These are phyloP conservation scores for Antheraea yamamai DNA, from an alignment of 2,888 invertebrate species.

Conservation along the genomic window DNA sequence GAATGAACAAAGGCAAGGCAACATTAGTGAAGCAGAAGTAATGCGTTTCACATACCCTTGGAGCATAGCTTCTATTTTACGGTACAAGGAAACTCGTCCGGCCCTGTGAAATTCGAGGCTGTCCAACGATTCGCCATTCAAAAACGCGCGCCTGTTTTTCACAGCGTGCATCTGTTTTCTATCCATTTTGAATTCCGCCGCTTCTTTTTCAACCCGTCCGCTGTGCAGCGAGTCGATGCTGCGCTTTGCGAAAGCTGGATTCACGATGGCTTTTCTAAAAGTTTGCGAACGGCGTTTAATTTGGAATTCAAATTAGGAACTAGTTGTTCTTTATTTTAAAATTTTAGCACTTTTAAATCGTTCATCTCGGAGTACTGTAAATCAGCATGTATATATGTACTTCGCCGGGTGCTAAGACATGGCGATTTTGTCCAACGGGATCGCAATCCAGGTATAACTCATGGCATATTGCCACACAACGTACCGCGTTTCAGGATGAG, in stretches of 20 bases:
- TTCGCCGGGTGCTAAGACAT: too few relatives aligned
- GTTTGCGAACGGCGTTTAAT: constrained; percentile 22
- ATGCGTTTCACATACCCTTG: constrained; percentile 77
- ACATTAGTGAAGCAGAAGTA: constrained; percentile 6
- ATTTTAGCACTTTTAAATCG: neutral
- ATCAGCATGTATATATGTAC: too few relatives aligned
- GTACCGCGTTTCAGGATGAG: too few relatives aligned
- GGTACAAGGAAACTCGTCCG: constrained; percentile 84
- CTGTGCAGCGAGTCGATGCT: constrained; percentile 50
- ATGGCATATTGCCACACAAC: too few relatives aligned
- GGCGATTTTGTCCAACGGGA: too few relatives aligned
- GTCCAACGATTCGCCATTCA: constrained; percentile 55
- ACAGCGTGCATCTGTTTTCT: constrained; percentile 73
- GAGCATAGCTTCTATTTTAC: constrained; percentile 84
- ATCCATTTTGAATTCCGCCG: constrained; percentile 62
- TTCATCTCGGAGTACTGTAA: neutral
- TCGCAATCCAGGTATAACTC: too few relatives aligned
- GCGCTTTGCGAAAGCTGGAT: constrained; percentile 77
- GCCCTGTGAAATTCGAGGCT: constrained; percentile 82
- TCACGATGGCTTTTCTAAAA: constrained; percentile 71
- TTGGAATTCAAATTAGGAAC: constrained; percentile 22
- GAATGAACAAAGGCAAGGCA: neutral
- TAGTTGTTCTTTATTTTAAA: constrained; percentile 1
- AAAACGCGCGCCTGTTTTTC: constrained; percentile 63
- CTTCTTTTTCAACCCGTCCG: constrained; percentile 46